Conservation (phyloP, 1,140 invertebrate species). For the Hylaeus anthracinus region DNA sequence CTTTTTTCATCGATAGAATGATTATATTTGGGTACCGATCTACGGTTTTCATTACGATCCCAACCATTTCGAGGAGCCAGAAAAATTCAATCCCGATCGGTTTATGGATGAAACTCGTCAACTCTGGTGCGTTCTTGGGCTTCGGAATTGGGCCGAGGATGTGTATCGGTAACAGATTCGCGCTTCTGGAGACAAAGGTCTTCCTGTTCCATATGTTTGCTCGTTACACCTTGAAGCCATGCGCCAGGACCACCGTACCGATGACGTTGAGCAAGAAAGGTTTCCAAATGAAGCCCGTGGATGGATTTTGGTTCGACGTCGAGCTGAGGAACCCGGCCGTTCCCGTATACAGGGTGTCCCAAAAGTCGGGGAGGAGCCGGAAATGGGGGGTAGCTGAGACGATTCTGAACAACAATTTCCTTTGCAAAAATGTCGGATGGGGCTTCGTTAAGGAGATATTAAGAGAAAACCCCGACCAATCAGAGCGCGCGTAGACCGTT, state of each 20-base stretch:
- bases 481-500: too few species aligned
- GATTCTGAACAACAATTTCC: too few species aligned
- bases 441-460: too few species aligned
- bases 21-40: constrained; percentile 76
- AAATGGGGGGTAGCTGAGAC: neutral
- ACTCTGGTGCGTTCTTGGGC: constrained; percentile 14
- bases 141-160: constrained; percentile 55
- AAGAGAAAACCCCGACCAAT: too few species aligned
- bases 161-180: constrained; percentile 72
- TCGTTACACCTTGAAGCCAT: constrained; percentile 58
- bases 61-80: constrained; percentile 84
- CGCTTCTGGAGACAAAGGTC: constrained; percentile 32
- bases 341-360: neutral
- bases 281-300: constrained; percentile 17
- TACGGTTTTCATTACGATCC: constrained; percentile 84
- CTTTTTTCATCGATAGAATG: neutral
- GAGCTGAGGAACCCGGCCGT: constrained; percentile 45
- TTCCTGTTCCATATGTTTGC: constrained; percentile 63
- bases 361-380: too few species aligned
- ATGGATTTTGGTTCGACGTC: constrained; percentile 51
- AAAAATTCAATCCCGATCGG: constrained; percentile 82
- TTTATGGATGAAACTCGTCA: constrained; percentile 71
- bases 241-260: constrained; percentile 56
- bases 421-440: too few species aligned
- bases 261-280: constrained; percentile 7